A percentile compares a stretch with the other conserved stretches of the same genome.
phyloP scores from a whole-genome alignment of 2,113 vertebrate species.

The Gobiocypris rarus region DNA sequence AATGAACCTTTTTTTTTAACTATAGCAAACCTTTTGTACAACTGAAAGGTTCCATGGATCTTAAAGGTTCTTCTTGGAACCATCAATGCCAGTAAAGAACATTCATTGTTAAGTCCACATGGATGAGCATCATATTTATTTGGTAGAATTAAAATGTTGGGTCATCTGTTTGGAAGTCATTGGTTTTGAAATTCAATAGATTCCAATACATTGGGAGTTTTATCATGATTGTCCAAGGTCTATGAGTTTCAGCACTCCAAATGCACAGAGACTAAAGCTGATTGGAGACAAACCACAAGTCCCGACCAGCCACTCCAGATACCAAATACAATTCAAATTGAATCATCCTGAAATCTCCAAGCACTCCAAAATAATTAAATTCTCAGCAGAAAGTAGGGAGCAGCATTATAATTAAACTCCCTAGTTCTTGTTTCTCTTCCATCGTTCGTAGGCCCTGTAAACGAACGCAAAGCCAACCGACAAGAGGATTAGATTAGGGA shows the following conservation, averaged over 20 bases:
- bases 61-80: too few relatives aligned
- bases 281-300: slow-evolving; percentile 29
- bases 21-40: too few relatives aligned
- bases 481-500: slow-evolving; percentile 45
- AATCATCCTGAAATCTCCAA: slow-evolving; percentile 55
- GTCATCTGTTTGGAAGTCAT: background rate
- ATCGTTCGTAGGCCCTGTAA: slow-evolving; percentile 18
- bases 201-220: slow-evolving; percentile 22
- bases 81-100: too few relatives aligned
- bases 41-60: too few relatives aligned
- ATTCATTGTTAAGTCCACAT: background rate
- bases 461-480: slow-evolving; percentile 41
- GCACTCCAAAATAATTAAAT: slow-evolving; percentile 58
- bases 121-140: background rate
- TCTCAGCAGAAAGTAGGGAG: slow-evolving; percentile 46
- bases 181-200: background rate
- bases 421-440: slow-evolving; percentile 35
- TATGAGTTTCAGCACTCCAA: slow-evolving; percentile 21
- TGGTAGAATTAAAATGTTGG: background rate
- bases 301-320: slow-evolving; percentile 32
- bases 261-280: slow-evolving; percentile 18
- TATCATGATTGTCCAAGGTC: slow-evolving; percentile 33
- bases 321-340: slow-evolving; percentile 40
- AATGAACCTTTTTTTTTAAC: too few relatives aligned
- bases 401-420: slow-evolving; percentile 55